These are phyloP conservation scores for Brachionus angularis DNA, from an alignment of 1,140 invertebrate genomes.

Conservation along the genomic window DNA sequence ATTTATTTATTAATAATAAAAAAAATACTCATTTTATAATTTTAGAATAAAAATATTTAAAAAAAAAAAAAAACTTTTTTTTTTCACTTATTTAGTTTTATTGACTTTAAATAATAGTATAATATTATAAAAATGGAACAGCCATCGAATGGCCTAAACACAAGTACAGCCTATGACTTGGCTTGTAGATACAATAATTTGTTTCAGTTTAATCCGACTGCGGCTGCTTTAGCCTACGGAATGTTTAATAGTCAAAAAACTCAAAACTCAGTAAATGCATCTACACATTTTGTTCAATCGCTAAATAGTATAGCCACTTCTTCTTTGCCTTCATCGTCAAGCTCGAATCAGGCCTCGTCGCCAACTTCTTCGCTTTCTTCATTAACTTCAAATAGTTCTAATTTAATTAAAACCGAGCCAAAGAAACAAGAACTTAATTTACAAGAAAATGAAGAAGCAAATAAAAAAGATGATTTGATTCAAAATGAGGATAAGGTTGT, in stretches of 20 bases:
- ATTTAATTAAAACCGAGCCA: too few relatives aligned
- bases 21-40: neutral
- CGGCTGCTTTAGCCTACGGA: constrained; percentile 11
- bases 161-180: constrained; percentile 23
- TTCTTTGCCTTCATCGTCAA: constrained; percentile 14
- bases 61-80: neutral
- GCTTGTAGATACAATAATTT: constrained; percentile 33
- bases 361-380: constrained; percentile 5
- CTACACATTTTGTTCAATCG: too few relatives aligned
- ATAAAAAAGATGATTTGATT: too few relatives aligned
- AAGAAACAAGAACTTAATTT: too few relatives aligned
- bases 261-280: too few relatives aligned
- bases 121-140: constrained; percentile 29
- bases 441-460: too few relatives aligned
- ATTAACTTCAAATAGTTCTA: neutral
- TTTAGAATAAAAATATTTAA: neutral
- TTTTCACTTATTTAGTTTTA: neutral
- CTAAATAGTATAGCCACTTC: neutral
- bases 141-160: constrained; percentile 8
- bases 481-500: too few relatives aligned
- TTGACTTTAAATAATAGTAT: neutral
- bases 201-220: constrained; percentile 36
- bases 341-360: constrained; percentile 13
- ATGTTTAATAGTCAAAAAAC: constrained; percentile 22
- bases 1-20: neutral